A percentile compares a stretch with the other conserved stretches of the same genome.
Evolutionary conservation across 2,888 invertebrate genomes (phyloP).

Genomic region (Helleia helle): DNA sequence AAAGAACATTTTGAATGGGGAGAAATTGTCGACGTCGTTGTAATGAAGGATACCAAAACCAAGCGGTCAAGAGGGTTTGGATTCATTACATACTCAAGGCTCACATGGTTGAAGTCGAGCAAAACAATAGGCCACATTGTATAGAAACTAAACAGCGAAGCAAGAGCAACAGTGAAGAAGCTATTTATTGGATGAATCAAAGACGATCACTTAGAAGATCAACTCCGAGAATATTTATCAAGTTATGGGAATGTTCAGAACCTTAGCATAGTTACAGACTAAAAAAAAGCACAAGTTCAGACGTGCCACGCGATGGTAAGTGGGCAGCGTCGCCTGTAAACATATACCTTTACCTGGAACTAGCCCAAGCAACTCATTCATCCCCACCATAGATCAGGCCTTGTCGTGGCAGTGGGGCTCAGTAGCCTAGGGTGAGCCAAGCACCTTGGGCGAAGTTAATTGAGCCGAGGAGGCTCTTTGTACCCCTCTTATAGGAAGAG

Average conservation of each 20-base stretch:
- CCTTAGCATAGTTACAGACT: conserved; percentile 91
- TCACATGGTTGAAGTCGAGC: conserved; percentile 97
- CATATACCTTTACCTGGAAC: too few relatives aligned
- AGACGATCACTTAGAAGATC: conserved; percentile 94
- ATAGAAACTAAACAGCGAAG: conserved; percentile 97
- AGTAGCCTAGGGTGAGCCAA: too few relatives aligned
- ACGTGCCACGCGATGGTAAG: too few relatives aligned
- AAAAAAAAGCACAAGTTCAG: too few relatives aligned
- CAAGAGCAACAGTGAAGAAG: conserved; percentile 95
- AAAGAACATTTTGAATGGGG: conserved; percentile 99
- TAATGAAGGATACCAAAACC: conserved; percentile 97
- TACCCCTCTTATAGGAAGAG: too few relatives aligned
- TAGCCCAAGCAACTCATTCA: too few relatives aligned
- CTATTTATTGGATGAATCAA: conserved; percentile 96
- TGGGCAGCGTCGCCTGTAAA: too few relatives aligned
- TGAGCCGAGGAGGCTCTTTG: too few relatives aligned
- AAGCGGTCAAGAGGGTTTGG: conserved; percentile 98
- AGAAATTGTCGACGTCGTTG: conserved; percentile 95
- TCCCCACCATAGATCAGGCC: too few relatives aligned
- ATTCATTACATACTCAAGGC: conserved; percentile 96
- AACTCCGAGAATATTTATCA: conserved; percentile 88
- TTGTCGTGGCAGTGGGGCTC: too few relatives aligned
- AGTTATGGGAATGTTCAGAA: conserved; percentile 88
- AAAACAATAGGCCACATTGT: conserved; percentile 90
- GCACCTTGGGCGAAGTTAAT: too few relatives aligned